Conservation (phyloP, 2,888 invertebrate genomes). For the Drosophila mulleri region DNA sequence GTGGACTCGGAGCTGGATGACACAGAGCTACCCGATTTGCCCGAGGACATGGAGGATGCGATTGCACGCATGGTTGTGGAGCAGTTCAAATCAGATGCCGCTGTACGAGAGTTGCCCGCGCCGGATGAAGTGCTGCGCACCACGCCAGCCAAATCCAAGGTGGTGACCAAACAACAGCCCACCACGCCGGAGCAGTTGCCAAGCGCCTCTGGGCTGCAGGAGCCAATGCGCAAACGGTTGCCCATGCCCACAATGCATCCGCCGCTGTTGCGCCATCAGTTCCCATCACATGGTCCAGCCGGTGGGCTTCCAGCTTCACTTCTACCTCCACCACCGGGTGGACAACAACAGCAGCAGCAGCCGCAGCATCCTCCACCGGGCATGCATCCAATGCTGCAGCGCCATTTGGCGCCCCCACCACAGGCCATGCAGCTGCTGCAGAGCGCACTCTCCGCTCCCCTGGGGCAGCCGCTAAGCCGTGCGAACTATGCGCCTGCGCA, state of each 20-base stretch:
- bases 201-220: constrained; percentile 84
- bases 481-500: constrained; percentile 63
- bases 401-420: constrained; percentile 71
- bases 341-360: constrained; percentile 19
- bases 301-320: constrained; percentile 58
- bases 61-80: constrained; percentile 88
- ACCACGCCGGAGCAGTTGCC: constrained; percentile 49
- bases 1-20: constrained; percentile 83
- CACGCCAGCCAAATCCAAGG: constrained; percentile 50
- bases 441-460: constrained; percentile 83
- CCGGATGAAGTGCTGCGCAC: constrained; percentile 82
- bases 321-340: constrained; percentile 59
- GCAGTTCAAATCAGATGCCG: constrained; percentile 87
- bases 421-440: constrained; percentile 80
- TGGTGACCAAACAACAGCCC: constrained; percentile 37
- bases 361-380: constrained; percentile 37
- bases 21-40: constrained; percentile 85
- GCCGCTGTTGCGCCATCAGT: constrained; percentile 82
- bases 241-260: constrained; percentile 85
- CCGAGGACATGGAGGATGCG: constrained; percentile 86
- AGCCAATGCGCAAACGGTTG: constrained; percentile 83
- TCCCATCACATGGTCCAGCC: constrained; percentile 52
- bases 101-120: constrained; percentile 86
- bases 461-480: constrained; percentile 80
- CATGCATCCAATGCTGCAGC: constrained; percentile 78